phyloP scores from a whole-genome alignment of 2,797 vertebrate genomes.

The Mormyrops boulengeri region DNA sequence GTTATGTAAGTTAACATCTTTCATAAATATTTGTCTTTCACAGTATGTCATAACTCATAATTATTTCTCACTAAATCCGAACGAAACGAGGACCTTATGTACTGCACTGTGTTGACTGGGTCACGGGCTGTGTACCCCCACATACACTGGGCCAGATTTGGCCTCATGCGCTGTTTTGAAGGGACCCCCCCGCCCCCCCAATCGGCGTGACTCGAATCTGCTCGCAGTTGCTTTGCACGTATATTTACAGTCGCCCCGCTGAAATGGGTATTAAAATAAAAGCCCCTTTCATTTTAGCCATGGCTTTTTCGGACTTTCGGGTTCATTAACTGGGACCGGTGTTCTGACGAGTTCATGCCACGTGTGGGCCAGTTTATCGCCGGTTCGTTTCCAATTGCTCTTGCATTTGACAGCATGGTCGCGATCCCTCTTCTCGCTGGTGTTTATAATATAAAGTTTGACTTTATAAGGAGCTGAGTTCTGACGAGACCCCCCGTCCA shows the following conservation, averaged over 20 bases:
- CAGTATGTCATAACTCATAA: neutral
- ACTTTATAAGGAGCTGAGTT: constrained; percentile 30
- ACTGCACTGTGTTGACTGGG: neutral
- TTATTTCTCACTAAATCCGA: neutral
- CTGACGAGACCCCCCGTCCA: constrained; percentile 23
- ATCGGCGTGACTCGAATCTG: neutral
- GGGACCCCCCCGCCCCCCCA: neutral
- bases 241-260: neutral
- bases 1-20: neutral
- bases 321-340: constrained; percentile 11
- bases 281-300: neutral
- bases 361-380: constrained; percentile 20
- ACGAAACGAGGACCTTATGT: neutral
- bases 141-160: neutral
- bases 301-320: constrained; percentile 14
- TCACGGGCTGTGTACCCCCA: neutral
- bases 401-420: constrained; percentile 6
- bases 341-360: neutral
- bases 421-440: neutral
- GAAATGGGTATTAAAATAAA: neutral
- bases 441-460: constrained; percentile 35
- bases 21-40: neutral
- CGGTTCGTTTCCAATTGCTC: constrained; percentile 24
- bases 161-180: neutral
- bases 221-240: neutral